phyloP scores from a whole-genome alignment of 2,113 vertebrate genomes.

The Steatornis caripensis region DNA sequence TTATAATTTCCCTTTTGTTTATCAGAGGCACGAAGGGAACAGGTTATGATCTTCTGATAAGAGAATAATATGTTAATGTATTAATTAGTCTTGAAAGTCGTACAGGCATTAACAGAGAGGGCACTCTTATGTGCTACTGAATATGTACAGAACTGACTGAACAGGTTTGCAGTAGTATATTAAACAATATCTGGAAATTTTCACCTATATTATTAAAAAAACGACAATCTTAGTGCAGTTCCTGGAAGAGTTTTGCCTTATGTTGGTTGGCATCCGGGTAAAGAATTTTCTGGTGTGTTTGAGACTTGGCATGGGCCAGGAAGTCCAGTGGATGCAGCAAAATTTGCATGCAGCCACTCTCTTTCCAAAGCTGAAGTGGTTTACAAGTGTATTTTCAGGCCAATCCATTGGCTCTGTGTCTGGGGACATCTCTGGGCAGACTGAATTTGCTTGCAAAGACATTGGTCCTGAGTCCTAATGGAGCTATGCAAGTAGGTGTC shows the following conservation, averaged over 20 bases:
- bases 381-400: not conserved
- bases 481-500: too few relatives aligned
- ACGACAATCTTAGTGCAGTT: not conserved
- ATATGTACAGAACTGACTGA: not conserved
- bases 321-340: not conserved
- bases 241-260: not conserved
- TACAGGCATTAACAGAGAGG: not conserved
- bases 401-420: accelerated
- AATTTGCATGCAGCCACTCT: not conserved
- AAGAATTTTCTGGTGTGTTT: not conserved
- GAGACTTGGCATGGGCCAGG: not conserved
- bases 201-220: not conserved
- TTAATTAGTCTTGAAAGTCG: not conserved
- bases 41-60: not conserved
- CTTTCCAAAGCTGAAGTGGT: not conserved
- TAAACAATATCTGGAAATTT: not conserved
- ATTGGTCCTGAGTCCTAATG: not conserved
- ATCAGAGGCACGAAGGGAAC: not conserved
- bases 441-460: not conserved
- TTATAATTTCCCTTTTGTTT: not conserved
- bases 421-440: not conserved
- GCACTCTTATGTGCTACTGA: not conserved
- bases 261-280: not conserved
- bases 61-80: not conserved
- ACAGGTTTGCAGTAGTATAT: not conserved